These are phyloP conservation scores for Bos javanicus DNA, from an alignment of 2,113 vertebrate species.

Conservation along the genomic window DNA sequence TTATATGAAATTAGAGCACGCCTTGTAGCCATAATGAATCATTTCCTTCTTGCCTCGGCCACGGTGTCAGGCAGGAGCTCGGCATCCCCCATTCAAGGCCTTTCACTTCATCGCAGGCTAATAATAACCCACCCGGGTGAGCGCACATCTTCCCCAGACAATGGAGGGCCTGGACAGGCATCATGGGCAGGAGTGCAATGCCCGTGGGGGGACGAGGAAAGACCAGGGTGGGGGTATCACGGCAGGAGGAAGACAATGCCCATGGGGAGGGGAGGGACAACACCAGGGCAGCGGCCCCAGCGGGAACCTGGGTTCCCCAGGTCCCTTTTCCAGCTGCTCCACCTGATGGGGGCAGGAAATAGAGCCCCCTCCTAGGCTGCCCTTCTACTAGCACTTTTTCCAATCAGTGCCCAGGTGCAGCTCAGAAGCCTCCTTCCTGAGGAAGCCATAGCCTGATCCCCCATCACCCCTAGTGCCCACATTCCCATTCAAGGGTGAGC, in stretches of 20 bases:
- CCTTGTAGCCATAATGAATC: conserved; percentile 86
- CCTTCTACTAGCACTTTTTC: background rate
- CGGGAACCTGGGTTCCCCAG: background rate
- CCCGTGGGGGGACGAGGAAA: rapidly evolving
- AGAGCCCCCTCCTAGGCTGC: background rate
- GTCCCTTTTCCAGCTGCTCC: background rate
- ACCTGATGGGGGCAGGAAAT: background rate
- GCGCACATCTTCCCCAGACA: conserved; percentile 32
- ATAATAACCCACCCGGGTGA: conserved; percentile 58
- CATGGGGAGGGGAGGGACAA: rapidly evolving
- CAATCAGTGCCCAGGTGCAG: background rate
- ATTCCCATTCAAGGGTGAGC: background rate
- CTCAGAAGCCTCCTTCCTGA: background rate
- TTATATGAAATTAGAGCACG: conserved; percentile 83
- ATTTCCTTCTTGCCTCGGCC: conserved; percentile 80
- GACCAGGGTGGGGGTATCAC: background rate
- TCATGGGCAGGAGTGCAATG: background rate
- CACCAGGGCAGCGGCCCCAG: rapidly evolving
- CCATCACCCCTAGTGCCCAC: background rate
- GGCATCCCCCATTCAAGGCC: conserved; percentile 79
- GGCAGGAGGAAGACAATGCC: background rate
- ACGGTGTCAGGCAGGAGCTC: conserved; percentile 78
- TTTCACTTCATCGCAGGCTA: conserved; percentile 60
- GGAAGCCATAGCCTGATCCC: rapidly evolving
- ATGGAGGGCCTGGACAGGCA: background rate